Evolutionary conservation across 2,113 vertebrate species (phyloP).

Genomic region (Colaptes auratus): DNA sequence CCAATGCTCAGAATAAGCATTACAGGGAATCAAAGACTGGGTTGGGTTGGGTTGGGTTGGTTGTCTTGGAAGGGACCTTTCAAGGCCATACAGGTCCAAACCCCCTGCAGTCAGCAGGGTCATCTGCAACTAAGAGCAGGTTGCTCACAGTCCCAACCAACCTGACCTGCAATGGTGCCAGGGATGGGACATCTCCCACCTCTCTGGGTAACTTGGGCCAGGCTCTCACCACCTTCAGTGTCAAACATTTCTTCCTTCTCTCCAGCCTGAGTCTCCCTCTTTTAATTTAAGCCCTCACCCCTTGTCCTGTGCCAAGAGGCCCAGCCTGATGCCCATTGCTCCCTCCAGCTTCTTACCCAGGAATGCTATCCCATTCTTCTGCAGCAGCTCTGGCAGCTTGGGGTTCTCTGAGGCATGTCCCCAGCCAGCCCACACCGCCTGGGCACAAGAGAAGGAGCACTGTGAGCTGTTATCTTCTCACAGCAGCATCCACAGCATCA

Average conservation of each 20-base stretch:
- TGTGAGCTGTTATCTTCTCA: fast-evolving
- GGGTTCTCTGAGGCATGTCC: slow-evolving; percentile 97
- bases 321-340: fast-evolving
- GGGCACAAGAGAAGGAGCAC: neutral
- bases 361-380: slow-evolving; percentile 89
- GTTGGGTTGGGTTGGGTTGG: too few relatives aligned
- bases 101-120: neutral
- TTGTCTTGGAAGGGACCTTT: neutral
- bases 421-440: slow-evolving; percentile 99
- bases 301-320: neutral
- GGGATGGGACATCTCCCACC: neutral
- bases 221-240: neutral
- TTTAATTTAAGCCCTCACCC: neutral
- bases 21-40: neutral
- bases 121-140: neutral
- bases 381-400: slow-evolving; percentile 93
- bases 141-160: neutral
- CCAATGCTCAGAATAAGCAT: fast-evolving
- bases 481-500: fast-evolving
- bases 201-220: too few relatives aligned
- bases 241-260: neutral
- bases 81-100: neutral
- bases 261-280: too few relatives aligned
- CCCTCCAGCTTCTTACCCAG: slow-evolving; percentile 79
- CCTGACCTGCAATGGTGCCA: neutral